These are phyloP conservation scores for Diploscapter pachys DNA, from an alignment of 1,140 invertebrate species.

Conservation along the genomic window DNA sequence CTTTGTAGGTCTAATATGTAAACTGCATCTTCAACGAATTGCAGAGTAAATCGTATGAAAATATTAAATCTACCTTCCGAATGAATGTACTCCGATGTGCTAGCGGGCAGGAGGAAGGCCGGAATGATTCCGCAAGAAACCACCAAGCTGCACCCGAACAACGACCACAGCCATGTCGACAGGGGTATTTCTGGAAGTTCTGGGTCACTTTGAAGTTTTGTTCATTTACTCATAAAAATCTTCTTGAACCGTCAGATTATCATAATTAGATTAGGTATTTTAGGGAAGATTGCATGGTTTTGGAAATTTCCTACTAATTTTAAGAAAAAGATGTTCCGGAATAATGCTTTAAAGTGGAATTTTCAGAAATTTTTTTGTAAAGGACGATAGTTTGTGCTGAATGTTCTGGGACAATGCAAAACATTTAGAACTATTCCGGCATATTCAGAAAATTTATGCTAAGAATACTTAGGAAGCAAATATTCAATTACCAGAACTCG, in stretches of 20 bases:
- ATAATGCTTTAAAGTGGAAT: too few species aligned
- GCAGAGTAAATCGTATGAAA: background rate
- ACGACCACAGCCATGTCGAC: conserved; percentile 27
- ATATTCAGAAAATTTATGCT: too few species aligned
- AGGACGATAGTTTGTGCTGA: too few species aligned
- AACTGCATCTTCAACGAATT: too few species aligned
- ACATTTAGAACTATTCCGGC: too few species aligned
- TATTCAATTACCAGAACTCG: too few species aligned
- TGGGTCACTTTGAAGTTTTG: background rate
- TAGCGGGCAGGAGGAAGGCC: conserved; percentile 26
- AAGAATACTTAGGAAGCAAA: too few species aligned
- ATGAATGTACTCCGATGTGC: conserved; percentile 15
- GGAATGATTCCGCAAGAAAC: conserved; percentile 30
- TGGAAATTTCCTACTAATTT: conserved; percentile 22
- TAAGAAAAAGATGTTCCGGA: too few species aligned
- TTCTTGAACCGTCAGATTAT: background rate
- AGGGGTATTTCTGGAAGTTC: background rate
- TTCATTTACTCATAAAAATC: too few species aligned
- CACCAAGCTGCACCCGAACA: conserved; percentile 23
- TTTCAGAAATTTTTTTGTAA: too few species aligned
- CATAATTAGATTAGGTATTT: background rate
- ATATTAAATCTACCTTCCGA: conserved; percentile 5
- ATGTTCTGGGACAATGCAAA: too few species aligned
- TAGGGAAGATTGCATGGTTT: background rate
- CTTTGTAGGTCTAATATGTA: too few species aligned